Base-by-base conservation (phyloP, 2,888 invertebrate genomes). In the Tinea semifulvella region DNA sequence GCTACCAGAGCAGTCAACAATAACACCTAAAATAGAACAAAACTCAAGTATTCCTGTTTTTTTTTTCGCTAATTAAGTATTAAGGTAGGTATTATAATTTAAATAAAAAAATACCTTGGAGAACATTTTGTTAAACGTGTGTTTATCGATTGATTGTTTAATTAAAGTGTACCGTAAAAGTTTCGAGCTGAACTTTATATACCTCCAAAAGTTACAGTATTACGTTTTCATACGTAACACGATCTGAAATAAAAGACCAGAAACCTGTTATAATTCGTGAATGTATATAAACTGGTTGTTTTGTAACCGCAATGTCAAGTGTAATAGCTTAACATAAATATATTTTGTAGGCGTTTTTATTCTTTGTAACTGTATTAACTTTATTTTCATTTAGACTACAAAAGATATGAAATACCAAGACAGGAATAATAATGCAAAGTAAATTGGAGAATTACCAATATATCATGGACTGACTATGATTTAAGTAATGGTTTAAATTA, bases 51-150 rank as follows among this genome's bases (percentile, higher is more conserved):
- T n/a, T n/a, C n/a, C n/a, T n/a, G n/a, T n/a, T n/a, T n/a, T n/a
- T n/a, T n/a, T n/a, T 22, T 22, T 22, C 25, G 25, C 8, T 22
- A 7, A 22, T 22, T 5, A 22, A 8, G 25, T 7, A 7, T 22
- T 22, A 22, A 22, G 8, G 8, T 7, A 22, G 8, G 8, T 22
- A 22, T 22, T 22, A n/a, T n/a, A n/a, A n/a, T 22, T 22, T 22
- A 22, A 22, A 8, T 22, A 7, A 22, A 56, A 63, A 63, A n/a
- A n/a, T 48, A 68, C 68, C 61, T 63, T 65, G 22, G 52, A 56
- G 47, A 60, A 56, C 67, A 69, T 68, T 42, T 58, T 61, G 38
- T n/a, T 39, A 36, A 3, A 18, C 22, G 27, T 36, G 49, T 49
- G 16, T 4, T 13, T 31, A 31, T 31, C 31, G 13, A 13, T 31